Percentiles rank a stretch among this genome's conserved stretches.
Evolutionary conservation across 2,888 invertebrate species (phyloP).

Genomic region (Syrphus vitripennis): DNA sequence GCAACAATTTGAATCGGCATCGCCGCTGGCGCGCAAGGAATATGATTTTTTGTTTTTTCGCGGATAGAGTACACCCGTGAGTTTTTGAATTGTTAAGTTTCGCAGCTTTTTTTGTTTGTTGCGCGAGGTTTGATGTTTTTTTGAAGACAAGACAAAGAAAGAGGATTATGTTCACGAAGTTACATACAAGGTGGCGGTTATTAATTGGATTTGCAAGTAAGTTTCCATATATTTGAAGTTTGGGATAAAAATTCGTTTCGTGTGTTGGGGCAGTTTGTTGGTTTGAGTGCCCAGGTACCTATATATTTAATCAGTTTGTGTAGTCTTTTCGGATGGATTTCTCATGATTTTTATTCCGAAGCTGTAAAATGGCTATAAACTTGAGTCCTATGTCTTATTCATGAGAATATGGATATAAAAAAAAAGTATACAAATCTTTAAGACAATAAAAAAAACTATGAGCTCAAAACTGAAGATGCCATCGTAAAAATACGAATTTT

Average conservation of each 20-base stretch:
- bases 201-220: constrained; percentile 64
- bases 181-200: constrained; percentile 38
- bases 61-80: constrained; percentile 37
- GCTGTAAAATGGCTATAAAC: neutral
- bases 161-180: constrained; percentile 52
- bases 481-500: too few relatives aligned
- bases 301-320: neutral
- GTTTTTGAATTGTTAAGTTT: constrained; percentile 8
- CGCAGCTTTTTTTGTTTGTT: neutral
- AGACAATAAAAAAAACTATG: too few relatives aligned
- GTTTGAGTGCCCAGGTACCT: too few relatives aligned
- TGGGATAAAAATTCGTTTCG: neutral
- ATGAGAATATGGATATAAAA: too few relatives aligned
- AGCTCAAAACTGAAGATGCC: too few relatives aligned
- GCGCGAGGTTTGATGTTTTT: neutral
- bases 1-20: constrained; percentile 42
- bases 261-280: neutral
- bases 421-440: too few relatives aligned
- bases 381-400: too few relatives aligned
- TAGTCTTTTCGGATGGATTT: neutral
- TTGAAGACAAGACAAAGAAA: constrained; percentile 1
- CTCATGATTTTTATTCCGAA: neutral
- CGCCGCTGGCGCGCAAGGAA: neutral
- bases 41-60: constrained; percentile 13
- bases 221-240: constrained; percentile 3